phyloP scores from a whole-genome alignment of 2,797 vertebrate species.

The Enteromius viviparus region DNA sequence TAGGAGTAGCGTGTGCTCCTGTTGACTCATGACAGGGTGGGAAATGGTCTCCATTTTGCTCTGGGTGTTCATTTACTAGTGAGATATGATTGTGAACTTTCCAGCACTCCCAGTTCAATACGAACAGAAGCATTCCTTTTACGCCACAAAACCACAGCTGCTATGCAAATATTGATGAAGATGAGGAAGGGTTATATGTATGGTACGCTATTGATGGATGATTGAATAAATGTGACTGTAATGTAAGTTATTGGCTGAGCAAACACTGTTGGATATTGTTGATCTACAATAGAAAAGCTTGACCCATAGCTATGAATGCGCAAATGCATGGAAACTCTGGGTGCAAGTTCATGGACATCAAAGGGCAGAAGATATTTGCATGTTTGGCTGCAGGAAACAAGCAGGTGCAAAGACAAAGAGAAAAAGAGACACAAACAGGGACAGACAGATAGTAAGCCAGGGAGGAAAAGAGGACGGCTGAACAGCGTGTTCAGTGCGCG shows the following conservation, averaged over 20 bases:
- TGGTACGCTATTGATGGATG: not conserved
- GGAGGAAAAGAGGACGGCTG: not conserved
- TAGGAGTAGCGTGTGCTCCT: conserved; percentile 20
- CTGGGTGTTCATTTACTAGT: conserved; percentile 39
- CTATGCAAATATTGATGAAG: conserved; percentile 44
- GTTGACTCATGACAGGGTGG: conserved; percentile 39
- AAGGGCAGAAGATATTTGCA: conserved; percentile 25
- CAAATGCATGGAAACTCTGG: not conserved
- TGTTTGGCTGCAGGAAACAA: conserved; percentile 25
- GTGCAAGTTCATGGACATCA: conserved; percentile 18
- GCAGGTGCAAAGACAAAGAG: conserved; percentile 33
- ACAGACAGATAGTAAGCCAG: not conserved
- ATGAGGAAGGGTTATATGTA: conserved; percentile 19
- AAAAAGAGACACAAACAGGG: not conserved
- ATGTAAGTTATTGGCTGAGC: not conserved
- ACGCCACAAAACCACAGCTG: conserved; percentile 29
- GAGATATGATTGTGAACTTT: conserved; percentile 11
- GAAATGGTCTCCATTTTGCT: not conserved
- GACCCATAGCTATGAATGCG: not conserved
- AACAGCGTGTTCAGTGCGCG: conserved; percentile 43
- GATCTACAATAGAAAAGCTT: conserved; percentile 14
- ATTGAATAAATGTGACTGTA: not conserved
- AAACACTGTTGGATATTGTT: conserved; percentile 28
- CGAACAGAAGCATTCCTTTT: conserved; percentile 24
- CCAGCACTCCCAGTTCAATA: not conserved